Conservation (phyloP, 2,113 vertebrate genomes). For the Prunella fulvescens region DNA sequence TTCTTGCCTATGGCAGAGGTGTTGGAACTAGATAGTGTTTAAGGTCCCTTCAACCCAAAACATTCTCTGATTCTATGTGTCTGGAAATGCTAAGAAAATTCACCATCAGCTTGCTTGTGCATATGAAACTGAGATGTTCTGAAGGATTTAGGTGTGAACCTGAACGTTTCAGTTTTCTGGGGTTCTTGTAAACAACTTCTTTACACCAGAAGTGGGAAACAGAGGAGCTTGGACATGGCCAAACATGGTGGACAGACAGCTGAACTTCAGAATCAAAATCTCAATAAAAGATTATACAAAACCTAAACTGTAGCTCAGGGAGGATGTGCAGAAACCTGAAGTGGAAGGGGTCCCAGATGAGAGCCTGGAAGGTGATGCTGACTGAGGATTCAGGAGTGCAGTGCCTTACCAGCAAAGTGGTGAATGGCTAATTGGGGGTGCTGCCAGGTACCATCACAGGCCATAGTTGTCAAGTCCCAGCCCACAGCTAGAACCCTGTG, state of each 20-base stretch:
- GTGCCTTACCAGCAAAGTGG: neutral
- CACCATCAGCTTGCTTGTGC: neutral
- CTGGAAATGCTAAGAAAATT: neutral
- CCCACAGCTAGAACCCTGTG: neutral
- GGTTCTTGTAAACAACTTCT: neutral
- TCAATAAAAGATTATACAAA: neutral
- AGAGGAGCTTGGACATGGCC: neutral
- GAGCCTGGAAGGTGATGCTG: neutral
- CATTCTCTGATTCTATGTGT: neutral
- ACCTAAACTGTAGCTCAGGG: accelerated
- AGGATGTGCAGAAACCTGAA: neutral
- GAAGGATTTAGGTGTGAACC: neutral
- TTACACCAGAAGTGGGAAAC: neutral
- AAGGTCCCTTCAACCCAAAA: neutral
- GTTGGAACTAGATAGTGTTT: neutral
- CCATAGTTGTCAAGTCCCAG: accelerated
- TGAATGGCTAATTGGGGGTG: neutral
- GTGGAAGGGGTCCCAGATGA: neutral
- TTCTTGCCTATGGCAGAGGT: neutral
- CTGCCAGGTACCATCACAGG: neutral
- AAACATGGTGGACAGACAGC: neutral
- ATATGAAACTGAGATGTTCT: neutral
- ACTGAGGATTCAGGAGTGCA: neutral
- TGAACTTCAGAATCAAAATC: neutral
- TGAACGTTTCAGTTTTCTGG: neutral